Percentiles rank a stretch among this genome's conserved stretches.
These are phyloP conservation scores for Hipparchia sbordonii DNA, from an alignment of 2,888 invertebrate genomes.

Conservation along the genomic window DNA sequence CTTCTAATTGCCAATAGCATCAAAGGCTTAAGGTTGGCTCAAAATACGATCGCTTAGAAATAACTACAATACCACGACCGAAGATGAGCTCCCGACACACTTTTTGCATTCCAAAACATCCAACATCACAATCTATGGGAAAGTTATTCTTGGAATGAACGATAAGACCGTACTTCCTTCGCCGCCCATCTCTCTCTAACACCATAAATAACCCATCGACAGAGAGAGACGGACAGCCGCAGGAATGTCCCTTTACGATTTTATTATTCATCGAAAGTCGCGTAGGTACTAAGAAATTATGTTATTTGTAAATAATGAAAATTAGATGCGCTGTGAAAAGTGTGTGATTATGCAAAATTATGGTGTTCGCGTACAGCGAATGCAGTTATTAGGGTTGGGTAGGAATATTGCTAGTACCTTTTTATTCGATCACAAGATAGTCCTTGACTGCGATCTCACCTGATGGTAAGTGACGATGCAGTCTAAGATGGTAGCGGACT, in stretches of 20 bases:
- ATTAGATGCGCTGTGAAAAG: slow-evolving; percentile 36
- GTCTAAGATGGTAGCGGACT: too few relatives aligned
- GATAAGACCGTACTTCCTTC: slow-evolving; percentile 71
- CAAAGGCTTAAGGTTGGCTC: slow-evolving; percentile 24
- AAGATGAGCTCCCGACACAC: slow-evolving; percentile 47
- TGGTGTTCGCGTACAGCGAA: slow-evolving; percentile 15
- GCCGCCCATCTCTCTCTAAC: slow-evolving; percentile 50
- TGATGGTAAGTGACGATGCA: slow-evolving; percentile 43
- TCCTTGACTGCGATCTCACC: too few relatives aligned
- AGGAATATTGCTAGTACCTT: background rate
- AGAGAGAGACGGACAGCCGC: slow-evolving; percentile 46
- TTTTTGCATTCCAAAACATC: slow-evolving; percentile 65
- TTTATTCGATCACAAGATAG: too few relatives aligned
- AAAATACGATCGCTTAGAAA: slow-evolving; percentile 34
- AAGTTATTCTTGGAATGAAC: slow-evolving; percentile 79
- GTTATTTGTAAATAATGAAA: slow-evolving; percentile 44
- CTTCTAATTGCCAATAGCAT: slow-evolving; percentile 7
- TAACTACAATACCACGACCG: slow-evolving; percentile 40
- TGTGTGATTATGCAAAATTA: slow-evolving; percentile 25
- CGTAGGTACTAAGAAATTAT: slow-evolving; percentile 44
- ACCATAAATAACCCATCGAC: slow-evolving; percentile 32
- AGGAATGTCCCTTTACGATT: slow-evolving; percentile 73
- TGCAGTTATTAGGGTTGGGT: slow-evolving; percentile 8
- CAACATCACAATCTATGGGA: slow-evolving; percentile 72
- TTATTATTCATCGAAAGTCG: slow-evolving; percentile 72